phyloP scores from a whole-genome alignment of 2,888 invertebrate genomes.

The Caenorhabditis drosophilae region DNA sequence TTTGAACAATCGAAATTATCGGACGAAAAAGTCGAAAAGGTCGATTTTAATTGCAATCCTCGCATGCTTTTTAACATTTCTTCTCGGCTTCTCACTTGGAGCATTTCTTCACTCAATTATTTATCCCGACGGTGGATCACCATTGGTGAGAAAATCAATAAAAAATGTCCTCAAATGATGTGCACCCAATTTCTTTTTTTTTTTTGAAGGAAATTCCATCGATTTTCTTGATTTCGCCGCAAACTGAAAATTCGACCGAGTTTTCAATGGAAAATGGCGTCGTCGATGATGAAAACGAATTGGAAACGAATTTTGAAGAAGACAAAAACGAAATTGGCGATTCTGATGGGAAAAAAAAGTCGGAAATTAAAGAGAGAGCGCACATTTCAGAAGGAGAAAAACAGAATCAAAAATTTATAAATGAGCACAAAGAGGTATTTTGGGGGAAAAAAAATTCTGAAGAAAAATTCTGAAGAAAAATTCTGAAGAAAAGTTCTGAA shows the following conservation, averaged over 20 bases:
- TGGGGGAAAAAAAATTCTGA: no score
- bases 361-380: neutral
- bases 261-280: neutral
- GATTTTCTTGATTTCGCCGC: neutral
- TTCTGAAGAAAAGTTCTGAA: no score
- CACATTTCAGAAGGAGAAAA: neutral
- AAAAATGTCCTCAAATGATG: no score
- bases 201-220: neutral
- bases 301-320: neutral
- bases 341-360: slow-evolving; percentile 1
- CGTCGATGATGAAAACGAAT: neutral
- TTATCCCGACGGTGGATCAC: slow-evolving; percentile 29
- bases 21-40: neutral
- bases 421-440: neutral
- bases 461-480: no score
- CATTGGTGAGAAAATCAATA: slow-evolving; percentile 17
- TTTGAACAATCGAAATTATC: slow-evolving; percentile 2
- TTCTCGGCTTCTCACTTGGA: slow-evolving; percentile 44
- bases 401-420: no score
- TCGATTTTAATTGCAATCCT: slow-evolving; percentile 17
- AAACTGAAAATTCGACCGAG: slow-evolving; percentile 3
- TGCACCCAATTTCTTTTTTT: neutral
- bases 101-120: slow-evolving; percentile 39
- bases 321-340: neutral
- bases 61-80: slow-evolving; percentile 34